Conservation (phyloP, 2,888 invertebrate species). For the Theodoxus fluviatilis region DNA sequence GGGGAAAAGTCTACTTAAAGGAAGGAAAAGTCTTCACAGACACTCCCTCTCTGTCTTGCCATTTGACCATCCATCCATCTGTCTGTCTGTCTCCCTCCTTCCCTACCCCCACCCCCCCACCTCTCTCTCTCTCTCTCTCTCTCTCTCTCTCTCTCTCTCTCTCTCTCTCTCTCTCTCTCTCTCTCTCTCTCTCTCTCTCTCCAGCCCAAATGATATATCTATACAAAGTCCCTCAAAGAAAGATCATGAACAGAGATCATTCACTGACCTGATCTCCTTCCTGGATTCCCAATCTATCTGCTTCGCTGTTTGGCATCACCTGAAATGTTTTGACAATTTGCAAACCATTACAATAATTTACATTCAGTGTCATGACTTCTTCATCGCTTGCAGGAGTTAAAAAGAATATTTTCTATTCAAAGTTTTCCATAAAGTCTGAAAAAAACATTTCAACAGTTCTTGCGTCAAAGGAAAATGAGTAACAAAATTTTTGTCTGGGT, state of each 20-base stretch:
- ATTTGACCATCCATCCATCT: not conserved
- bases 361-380: too few species aligned
- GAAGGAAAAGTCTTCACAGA: too few species aligned
- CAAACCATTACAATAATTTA: too few species aligned
- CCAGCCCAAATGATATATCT: too few species aligned
- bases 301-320: conserved; percentile 60
- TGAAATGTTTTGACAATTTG: conserved; percentile 29
- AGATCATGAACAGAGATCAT: too few species aligned
- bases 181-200: not conserved
- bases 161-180: not conserved
- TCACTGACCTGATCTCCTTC: conserved; percentile 62
- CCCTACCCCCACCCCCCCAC: not conserved
- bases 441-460: not conserved
- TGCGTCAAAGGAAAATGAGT: not conserved
- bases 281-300: conserved; percentile 55
- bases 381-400: not conserved
- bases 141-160: not conserved
- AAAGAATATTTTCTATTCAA: not conserved
- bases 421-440: not conserved
- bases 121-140: conserved; percentile 14
- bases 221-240: too few species aligned
- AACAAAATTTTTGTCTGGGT: too few species aligned
- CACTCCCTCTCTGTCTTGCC: too few species aligned
- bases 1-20: too few species aligned
- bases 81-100: conserved; percentile 9